These are phyloP conservation scores for Podilymbus podiceps DNA, from an alignment of 2,113 vertebrate species.

Conservation along the genomic window DNA sequence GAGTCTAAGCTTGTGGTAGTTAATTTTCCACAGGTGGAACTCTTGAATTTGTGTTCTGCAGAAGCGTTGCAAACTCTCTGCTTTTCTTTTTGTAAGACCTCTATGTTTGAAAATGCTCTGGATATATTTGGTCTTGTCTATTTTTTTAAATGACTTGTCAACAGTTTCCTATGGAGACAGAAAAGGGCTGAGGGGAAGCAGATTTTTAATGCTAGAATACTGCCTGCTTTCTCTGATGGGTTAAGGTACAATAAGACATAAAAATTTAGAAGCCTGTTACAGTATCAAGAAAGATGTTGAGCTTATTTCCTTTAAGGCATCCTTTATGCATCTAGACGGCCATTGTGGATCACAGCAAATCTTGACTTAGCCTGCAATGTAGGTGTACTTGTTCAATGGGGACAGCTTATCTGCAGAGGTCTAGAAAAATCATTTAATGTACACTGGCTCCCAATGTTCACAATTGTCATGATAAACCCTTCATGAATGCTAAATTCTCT, in stretches of 20 bases:
- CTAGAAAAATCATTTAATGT: neutral
- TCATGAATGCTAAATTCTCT: neutral
- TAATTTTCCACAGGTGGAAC: neutral
- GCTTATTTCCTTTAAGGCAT: neutral
- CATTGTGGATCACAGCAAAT: neutral
- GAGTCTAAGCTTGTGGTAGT: neutral
- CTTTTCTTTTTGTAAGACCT: neutral
- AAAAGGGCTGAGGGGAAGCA: neutral
- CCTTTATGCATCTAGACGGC: neutral
- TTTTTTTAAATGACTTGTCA: neutral
- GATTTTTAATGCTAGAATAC: neutral
- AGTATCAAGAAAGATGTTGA: neutral
- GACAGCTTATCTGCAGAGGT: neutral
- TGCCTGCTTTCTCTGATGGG: neutral
- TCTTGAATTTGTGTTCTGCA: neutral
- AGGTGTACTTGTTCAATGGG: neutral
- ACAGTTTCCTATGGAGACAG: neutral
- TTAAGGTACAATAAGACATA: neutral
- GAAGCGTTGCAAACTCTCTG: neutral
- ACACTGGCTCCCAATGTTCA: neutral
- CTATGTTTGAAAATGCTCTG: neutral
- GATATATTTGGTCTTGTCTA: neutral
- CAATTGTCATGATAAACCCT: neutral
- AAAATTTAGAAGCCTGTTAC: neutral
- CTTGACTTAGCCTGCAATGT: neutral